These are phyloP conservation scores for Ploceus nigricollis DNA, from an alignment of 2,113 vertebrate genomes.

Conservation along the genomic window DNA sequence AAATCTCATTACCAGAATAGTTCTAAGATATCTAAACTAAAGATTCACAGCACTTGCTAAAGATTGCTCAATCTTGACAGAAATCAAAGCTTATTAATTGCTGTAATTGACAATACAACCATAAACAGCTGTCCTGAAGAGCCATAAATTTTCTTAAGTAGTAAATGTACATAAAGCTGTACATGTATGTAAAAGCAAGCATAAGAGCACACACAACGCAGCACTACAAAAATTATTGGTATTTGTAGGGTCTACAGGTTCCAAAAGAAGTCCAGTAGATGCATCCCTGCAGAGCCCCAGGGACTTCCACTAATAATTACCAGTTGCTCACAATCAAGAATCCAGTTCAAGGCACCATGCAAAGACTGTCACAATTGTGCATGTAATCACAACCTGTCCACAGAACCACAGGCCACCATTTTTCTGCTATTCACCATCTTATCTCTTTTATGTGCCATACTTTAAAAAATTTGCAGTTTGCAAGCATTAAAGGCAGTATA, in stretches of 20 bases:
- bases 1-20: not conserved
- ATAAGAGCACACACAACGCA: not conserved
- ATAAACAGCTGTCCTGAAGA: not conserved
- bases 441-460: fast-evolving
- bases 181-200: not conserved
- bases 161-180: not conserved
- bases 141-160: not conserved
- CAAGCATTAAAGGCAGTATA: not conserved
- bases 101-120: not conserved
- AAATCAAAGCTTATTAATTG: not conserved
- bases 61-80: not conserved
- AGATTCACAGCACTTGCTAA: not conserved
- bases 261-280: not conserved
- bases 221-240: not conserved
- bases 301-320: not conserved
- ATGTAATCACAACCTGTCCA: not conserved
- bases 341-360: not conserved
- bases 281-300: not conserved
- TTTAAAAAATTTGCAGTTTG: not conserved
- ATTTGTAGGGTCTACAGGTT: not conserved
- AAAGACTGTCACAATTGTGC: not conserved
- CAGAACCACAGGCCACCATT: not conserved
- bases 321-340: not conserved
- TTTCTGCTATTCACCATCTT: not conserved
- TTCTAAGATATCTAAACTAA: not conserved